Evolutionary conservation across 2,888 invertebrate species (phyloP), one percentile per base, ranked within the genome.

Genomic region (Camponotus fellah): DNA sequence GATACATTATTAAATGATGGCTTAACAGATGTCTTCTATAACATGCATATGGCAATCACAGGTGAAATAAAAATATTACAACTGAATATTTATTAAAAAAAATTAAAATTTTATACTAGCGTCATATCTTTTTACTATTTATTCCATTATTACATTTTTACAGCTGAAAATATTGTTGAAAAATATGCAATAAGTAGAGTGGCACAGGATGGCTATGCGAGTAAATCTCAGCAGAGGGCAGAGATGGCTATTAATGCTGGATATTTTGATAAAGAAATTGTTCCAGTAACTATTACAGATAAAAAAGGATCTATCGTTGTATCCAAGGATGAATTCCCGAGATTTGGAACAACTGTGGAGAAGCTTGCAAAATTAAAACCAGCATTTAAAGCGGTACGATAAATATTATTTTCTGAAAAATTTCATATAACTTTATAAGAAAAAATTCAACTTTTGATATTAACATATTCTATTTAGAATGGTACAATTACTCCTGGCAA

Each of bases 21-120:
- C 0, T 95, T 98, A 12, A 97, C 96, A 0, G 98, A 98, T 95
- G 97, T 97, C 9, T 97, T 97, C 93, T 92, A 96, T 88, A 95
- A 96, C 83, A 96, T 97, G 82, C 97, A 97, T 92, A 98, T 98
- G 98, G 98, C 98, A 75, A 95, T 97, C 43, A 98, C 98, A 86
- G 97, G 97, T 97, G 26, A 62, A 65, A 64, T 43, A 76, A 82
- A 49, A 84, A 43, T 65, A 34, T 56, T 53, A 40, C 49, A 58
- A 32, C 8, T 49, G n/a, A 21, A 66, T 53, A 60, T 75, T n/a
- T 53, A 17, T 2, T 14, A 49, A 34, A 68, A 68, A 60, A 53
- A 17, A 40, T 76, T 60, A 9, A n/a, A 65, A 76, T 60, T 32
- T 46, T n/a, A 79, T 32, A 56, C 9, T 2, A 40, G 2, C n/a